These are phyloP conservation scores for Luehdorfia chinensis DNA, from an alignment of 1,140 invertebrate genomes.

Conservation along the genomic window DNA sequence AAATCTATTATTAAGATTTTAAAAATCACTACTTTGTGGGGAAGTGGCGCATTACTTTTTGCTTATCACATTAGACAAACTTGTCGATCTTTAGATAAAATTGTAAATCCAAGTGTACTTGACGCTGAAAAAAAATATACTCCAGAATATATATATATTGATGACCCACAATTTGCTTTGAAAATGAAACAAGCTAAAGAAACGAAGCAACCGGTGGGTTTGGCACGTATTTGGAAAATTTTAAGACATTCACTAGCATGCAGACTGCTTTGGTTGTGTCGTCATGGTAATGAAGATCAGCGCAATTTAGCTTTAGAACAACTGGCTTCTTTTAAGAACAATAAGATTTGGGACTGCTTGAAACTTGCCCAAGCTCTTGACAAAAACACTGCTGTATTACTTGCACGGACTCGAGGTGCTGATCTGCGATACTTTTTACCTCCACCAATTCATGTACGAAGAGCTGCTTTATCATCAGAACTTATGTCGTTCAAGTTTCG, in stretches of 20 bases:
- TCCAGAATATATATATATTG: constrained; percentile 64
- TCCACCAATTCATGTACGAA: constrained; percentile 76
- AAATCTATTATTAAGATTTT: constrained; percentile 51
- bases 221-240: constrained; percentile 59
- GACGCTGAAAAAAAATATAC: constrained; percentile 54
- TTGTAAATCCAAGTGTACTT: constrained; percentile 56
- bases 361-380: constrained; percentile 82
- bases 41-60: constrained; percentile 38
- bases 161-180: constrained; percentile 53
- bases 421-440: constrained; percentile 81
- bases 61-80: constrained; percentile 49
- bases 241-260: constrained; percentile 61
- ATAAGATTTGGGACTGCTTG: constrained; percentile 78
- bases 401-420: constrained; percentile 78
- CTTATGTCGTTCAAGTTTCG: constrained; percentile 77
- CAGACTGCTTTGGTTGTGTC: constrained; percentile 61
- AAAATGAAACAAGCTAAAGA: constrained; percentile 42
- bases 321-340: constrained; percentile 60
- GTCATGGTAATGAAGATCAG: constrained; percentile 59
- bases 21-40: constrained; percentile 40
- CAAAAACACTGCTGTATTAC: constrained; percentile 79
- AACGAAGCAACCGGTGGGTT: constrained; percentile 37
- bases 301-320: constrained; percentile 57
- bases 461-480: constrained; percentile 67
- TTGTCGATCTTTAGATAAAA: constrained; percentile 38